phyloP scores from a whole-genome alignment of 2,888 invertebrate genomes.

The Chrysina gloriosa region DNA sequence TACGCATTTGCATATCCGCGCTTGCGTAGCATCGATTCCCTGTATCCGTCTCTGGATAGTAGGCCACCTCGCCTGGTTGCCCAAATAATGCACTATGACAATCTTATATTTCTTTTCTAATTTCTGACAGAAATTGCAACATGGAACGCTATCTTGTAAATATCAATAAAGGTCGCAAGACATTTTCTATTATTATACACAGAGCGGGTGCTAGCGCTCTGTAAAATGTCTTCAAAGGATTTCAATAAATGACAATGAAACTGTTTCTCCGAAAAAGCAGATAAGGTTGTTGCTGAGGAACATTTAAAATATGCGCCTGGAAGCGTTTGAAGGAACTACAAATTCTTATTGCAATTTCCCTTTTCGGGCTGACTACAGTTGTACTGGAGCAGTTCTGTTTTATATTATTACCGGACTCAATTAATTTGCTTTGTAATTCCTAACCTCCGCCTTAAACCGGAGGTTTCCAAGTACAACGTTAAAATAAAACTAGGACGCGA shows the following conservation, averaged over 20 bases:
- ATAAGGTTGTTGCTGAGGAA: not conserved
- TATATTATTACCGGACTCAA: constrained; percentile 34
- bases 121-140: too few relatives aligned
- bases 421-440: constrained; percentile 39
- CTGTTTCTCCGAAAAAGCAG: not conserved
- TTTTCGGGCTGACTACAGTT: constrained; percentile 16
- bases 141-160: too few relatives aligned
- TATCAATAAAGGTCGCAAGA: too few relatives aligned
- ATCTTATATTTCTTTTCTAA: too few relatives aligned
- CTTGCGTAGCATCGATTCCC: too few relatives aligned
- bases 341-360: constrained; percentile 12
- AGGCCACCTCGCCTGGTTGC: too few relatives aligned
- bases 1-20: too few relatives aligned
- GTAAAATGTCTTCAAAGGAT: not conserved
- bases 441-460: constrained; percentile 39
- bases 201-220: too few relatives aligned
- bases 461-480: constrained; percentile 39
- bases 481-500: constrained; percentile 38
- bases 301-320: not conserved
- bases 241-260: not conserved
- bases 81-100: too few relatives aligned
- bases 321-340: not conserved
- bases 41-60: too few relatives aligned
- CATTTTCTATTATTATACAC: too few relatives aligned
- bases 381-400: constrained; percentile 27